A percentile compares a stretch with the other conserved stretches of the same genome.
Conservation (phyloP, 2,797 vertebrate species). For the Intellagama lesueurii region DNA sequence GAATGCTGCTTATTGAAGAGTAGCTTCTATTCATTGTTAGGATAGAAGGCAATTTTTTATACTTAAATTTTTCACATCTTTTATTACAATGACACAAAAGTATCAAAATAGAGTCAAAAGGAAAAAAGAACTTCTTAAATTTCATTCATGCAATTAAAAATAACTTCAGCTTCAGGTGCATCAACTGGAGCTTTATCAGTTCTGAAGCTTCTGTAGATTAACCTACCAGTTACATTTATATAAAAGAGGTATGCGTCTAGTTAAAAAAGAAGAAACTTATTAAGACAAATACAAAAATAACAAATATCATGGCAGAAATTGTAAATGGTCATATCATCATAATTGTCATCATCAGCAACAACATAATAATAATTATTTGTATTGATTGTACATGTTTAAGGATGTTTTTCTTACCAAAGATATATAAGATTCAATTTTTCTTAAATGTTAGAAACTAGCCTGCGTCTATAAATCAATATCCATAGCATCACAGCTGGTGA, state of each 20-base stretch:
- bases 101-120: too few species aligned
- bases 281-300: too few species aligned
- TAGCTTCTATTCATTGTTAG: neutral
- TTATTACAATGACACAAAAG: neutral
- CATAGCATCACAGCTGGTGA: constrained; percentile 26
- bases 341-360: neutral
- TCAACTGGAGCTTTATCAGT: too few species aligned
- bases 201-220: neutral
- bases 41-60: neutral
- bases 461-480: constrained; percentile 48
- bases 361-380: too few species aligned
- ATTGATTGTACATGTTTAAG: neutral
- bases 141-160: too few species aligned
- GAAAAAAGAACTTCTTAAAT: too few species aligned
- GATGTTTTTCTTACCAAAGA: neutral
- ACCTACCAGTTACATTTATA: neutral
- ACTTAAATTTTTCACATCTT: neutral
- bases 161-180: too few species aligned
- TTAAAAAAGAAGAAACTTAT: too few species aligned
- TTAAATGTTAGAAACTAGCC: constrained; percentile 1
- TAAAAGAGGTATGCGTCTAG: too few species aligned
- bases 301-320: too few species aligned
- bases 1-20: neutral
- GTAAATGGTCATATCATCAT: too few species aligned
- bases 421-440: constrained; percentile 34